Conservation (phyloP, 2,113 vertebrate genomes). For the Leuciscus idus region DNA sequence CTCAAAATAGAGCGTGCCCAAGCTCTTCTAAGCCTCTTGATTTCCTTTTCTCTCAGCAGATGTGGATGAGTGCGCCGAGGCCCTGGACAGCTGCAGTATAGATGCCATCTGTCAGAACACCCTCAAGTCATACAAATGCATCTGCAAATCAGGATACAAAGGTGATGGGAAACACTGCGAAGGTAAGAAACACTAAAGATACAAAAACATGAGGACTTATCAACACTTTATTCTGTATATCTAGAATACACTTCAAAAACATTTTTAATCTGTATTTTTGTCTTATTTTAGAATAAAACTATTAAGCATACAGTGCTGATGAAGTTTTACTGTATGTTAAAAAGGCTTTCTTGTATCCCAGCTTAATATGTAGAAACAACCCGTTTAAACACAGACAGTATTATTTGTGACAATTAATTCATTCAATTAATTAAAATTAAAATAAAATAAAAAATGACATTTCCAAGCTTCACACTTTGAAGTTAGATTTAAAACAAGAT, state of each 20-base stretch:
- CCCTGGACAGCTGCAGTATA: slow-evolving; percentile 84
- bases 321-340: no score
- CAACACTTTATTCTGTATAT: neutral
- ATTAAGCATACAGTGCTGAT: no score
- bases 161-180: slow-evolving; percentile 97
- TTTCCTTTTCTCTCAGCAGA: slow-evolving; percentile 65
- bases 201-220: neutral
- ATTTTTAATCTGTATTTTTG: neutral
- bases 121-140: slow-evolving; percentile 82
- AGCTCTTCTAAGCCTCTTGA: slow-evolving; percentile 28
- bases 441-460: neutral
- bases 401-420: no score
- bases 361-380: no score
- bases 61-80: slow-evolving; percentile 84
- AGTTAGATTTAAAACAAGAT: neutral
- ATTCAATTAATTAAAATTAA: no score
- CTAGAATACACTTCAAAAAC: neutral
- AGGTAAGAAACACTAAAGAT: slow-evolving; percentile 77
- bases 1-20: slow-evolving; percentile 17
- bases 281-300: neutral
- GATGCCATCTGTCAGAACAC: slow-evolving; percentile 88
- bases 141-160: slow-evolving; percentile 89
- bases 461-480: neutral
- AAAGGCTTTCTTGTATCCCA: no score
- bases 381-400: no score